phyloP scores from a whole-genome alignment of 2,113 vertebrate genomes.

The Corythaixoides concolor region DNA sequence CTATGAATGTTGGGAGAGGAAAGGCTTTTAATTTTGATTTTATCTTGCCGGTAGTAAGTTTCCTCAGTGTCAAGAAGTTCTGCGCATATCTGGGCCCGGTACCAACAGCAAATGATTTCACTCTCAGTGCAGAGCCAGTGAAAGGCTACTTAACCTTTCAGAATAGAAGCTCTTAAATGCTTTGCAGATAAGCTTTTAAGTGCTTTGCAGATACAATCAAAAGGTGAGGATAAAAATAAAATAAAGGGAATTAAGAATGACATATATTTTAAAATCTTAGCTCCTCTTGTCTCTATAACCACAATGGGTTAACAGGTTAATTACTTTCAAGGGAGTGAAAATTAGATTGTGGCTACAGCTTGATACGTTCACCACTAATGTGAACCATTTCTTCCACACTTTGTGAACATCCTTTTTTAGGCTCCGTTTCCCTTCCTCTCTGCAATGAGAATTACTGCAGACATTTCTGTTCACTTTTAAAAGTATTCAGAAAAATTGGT shows the following conservation, averaged over 20 bases:
- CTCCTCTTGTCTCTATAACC: neutral
- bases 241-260: neutral
- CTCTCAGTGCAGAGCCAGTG: neutral
- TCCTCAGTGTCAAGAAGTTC: neutral
- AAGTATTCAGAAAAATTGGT: neutral
- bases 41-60: neutral
- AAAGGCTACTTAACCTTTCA: neutral
- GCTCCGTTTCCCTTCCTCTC: neutral
- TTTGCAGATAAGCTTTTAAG: neutral
- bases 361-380: neutral
- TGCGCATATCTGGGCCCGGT: neutral
- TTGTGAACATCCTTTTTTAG: neutral
- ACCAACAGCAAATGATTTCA: neutral
- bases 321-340: constrained; percentile 6
- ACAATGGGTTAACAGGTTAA: neutral
- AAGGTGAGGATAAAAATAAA: neutral
- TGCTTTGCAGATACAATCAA: neutral
- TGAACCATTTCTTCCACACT: neutral
- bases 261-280: neutral
- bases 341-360: neutral
- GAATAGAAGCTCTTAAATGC: neutral
- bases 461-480: neutral
- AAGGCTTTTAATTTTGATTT: neutral
- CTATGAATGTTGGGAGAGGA: neutral
- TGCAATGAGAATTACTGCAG: neutral